Percentiles rank a stretch among this genome's conserved stretches.
These are phyloP conservation scores for Odontomachus brunneus DNA, from an alignment of 1,140 invertebrate genomes.

Conservation along the genomic window DNA sequence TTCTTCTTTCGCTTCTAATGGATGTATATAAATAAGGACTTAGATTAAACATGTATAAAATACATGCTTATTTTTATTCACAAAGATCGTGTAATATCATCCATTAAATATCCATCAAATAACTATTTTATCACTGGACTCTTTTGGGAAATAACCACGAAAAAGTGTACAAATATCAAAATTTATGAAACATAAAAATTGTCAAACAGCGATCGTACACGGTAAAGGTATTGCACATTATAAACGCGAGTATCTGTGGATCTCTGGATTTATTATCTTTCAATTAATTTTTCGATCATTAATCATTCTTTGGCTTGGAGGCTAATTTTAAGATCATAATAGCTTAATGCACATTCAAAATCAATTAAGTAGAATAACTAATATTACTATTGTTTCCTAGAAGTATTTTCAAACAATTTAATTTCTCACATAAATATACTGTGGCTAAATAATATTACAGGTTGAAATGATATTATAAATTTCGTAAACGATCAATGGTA, in stretches of 20 bases:
- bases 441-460: neutral
- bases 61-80: constrained; percentile 43
- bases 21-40: constrained; percentile 21
- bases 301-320: constrained; percentile 77
- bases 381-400: constrained; percentile 20
- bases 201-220: constrained; percentile 63
- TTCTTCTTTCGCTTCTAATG: constrained; percentile 14
- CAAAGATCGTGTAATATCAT: constrained; percentile 28
- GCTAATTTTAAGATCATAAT: constrained; percentile 50
- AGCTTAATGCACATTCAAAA: constrained; percentile 21
- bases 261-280: constrained; percentile 16
- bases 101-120: constrained; percentile 24
- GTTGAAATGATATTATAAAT: neutral
- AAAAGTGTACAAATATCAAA: constrained; percentile 27
- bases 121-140: constrained; percentile 7
- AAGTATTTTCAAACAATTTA: constrained; percentile 19
- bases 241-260: constrained; percentile 29
- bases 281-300: constrained; percentile 43
- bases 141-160: constrained; percentile 4
- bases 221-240: constrained; percentile 48
- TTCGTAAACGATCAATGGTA: neutral
- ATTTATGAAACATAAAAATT: constrained; percentile 65
- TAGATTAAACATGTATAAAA: constrained; percentile 39
- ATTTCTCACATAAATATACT: neutral
- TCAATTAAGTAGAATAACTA: constrained; percentile 17